Conservation (phyloP, 2,113 vertebrate species). For the Calcarius ornatus region DNA sequence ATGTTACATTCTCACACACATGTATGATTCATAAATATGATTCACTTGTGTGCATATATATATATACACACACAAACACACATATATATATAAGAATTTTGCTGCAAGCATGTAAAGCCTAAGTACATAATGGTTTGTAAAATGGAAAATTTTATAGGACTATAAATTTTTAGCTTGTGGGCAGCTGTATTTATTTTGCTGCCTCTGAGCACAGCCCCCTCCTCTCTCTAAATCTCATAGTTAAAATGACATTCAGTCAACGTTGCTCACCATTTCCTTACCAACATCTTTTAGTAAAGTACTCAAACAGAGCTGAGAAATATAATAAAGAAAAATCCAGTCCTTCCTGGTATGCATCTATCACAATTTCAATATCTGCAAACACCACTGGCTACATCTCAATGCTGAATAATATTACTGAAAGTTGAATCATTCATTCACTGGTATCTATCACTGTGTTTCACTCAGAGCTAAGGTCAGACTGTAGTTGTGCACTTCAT, state of each 20-base stretch:
- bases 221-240: neutral
- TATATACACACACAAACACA: neutral
- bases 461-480: neutral
- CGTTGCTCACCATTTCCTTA: neutral
- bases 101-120: neutral
- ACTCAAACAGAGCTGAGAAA: neutral
- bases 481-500: neutral
- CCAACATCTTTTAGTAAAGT: neutral
- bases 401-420: neutral
- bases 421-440: neutral
- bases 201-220: neutral
- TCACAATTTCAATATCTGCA: neutral
- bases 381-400: neutral
- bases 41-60: neutral
- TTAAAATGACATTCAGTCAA: neutral
- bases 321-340: neutral
- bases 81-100: neutral
- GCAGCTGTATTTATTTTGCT: neutral
- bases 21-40: conserved; percentile 13
- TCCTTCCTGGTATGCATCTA: neutral
- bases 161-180: neutral
- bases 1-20: neutral
- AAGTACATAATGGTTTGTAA: neutral
- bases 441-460: neutral
- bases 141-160: neutral